These are phyloP conservation scores for Aphaenogaster rudis DNA, from an alignment of 1,140 invertebrate genomes.

Conservation along the genomic window DNA sequence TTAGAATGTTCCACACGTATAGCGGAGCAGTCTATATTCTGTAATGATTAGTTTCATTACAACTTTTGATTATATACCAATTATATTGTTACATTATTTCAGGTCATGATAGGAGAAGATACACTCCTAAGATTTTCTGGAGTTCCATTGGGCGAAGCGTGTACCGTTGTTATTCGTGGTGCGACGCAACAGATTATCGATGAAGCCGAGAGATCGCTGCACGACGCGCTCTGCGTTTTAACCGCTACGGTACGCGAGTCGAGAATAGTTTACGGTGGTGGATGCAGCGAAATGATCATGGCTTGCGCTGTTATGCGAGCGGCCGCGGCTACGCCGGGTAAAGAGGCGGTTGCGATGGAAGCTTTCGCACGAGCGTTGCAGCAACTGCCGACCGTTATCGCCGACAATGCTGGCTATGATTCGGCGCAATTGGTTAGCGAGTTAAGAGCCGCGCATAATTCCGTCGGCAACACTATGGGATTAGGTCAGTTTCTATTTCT, in stretches of 20 bases:
- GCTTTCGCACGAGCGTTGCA: constrained; percentile 96
- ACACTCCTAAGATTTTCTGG: constrained; percentile 98
- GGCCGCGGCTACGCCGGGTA: constrained; percentile 97
- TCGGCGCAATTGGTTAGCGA: constrained; percentile 97
- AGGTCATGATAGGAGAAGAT: constrained; percentile 99
- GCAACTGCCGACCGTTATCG: constrained; percentile 97
- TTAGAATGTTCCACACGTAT: background rate
- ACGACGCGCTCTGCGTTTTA: constrained; percentile 99
- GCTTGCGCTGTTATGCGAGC: constrained; percentile 95
- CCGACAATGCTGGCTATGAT: constrained; percentile 99
- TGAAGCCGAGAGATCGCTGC: constrained; percentile 98
- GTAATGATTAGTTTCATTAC: background rate
- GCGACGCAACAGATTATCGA: constrained; percentile 99
- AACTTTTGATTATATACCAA: constrained; percentile 36
- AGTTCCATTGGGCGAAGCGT: constrained; percentile 97
- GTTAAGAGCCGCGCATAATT: constrained; percentile 95
- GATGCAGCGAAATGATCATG: constrained; percentile 98
- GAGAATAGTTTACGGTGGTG: constrained; percentile 96
- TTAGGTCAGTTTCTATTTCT: constrained; percentile 89
- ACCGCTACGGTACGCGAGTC: constrained; percentile 98
- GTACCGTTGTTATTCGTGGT: constrained; percentile 98
- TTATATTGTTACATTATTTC: constrained; percentile 29
- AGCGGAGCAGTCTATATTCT: background rate
- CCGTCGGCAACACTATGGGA: constrained; percentile 92
- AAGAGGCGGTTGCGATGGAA: constrained; percentile 99